These are phyloP conservation scores for Holothuria scabra DNA, from an alignment of 53 echinoderm and acorn worm species.

Conservation along the genomic window DNA sequence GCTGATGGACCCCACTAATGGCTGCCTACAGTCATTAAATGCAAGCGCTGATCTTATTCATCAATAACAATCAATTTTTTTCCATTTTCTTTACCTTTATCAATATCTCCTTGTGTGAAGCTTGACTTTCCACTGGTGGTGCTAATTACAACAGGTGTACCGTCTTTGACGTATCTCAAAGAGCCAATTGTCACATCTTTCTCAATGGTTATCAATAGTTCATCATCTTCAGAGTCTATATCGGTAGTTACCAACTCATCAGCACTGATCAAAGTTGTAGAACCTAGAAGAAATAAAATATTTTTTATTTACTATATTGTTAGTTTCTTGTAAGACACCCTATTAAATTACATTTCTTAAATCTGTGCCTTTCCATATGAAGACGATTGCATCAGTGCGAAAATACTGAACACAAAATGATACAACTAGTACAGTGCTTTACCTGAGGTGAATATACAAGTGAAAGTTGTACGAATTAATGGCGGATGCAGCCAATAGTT, in stretches of 20 bases:
- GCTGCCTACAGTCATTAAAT: no score
- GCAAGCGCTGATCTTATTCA: no score
- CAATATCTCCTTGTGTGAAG: slow-evolving; percentile 87
- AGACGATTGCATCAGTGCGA: no score
- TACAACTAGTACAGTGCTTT: no score
- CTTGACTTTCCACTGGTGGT: slow-evolving; percentile 49
- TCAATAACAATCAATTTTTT: neutral
- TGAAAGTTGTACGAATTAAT: no score
- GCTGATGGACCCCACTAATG: no score
- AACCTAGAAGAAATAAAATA: slow-evolving; percentile 49
- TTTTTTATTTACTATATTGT: neutral
- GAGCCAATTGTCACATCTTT: slow-evolving; percentile 85
- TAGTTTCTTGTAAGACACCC: no score
- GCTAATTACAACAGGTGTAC: slow-evolving; percentile 62
- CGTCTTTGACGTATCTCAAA: slow-evolving; percentile 62
- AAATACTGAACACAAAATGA: no score
- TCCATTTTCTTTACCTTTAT: slow-evolving; percentile 65
- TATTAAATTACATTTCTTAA: no score
- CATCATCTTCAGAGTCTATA: slow-evolving; percentile 85
- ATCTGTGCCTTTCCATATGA: no score
- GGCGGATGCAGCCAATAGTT: no score
- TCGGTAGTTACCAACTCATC: slow-evolving; percentile 78
- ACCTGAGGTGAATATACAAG: no score
- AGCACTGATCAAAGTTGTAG: slow-evolving; percentile 74
- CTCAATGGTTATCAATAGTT: slow-evolving; percentile 77